These are phyloP conservation scores for Entelurus aequoreus DNA, from an alignment of 2,113 vertebrate species.

Conservation along the genomic window DNA sequence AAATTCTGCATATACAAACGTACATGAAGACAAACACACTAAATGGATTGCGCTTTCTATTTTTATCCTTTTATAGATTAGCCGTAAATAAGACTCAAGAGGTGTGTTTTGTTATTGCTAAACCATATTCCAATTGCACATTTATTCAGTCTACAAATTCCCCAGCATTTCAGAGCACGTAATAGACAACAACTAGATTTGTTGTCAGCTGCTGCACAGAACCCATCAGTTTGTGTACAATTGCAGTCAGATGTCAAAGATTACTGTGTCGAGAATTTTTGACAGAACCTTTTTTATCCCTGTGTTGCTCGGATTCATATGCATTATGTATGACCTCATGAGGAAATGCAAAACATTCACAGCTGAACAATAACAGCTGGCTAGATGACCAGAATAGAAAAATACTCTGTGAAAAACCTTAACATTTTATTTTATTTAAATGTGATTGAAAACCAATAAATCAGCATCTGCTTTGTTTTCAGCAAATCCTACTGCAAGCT, in stretches of 20 bases:
- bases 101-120: slow-evolving; percentile 36
- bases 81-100: slow-evolving; percentile 14
- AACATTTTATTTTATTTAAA: neutral
- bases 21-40: no score
- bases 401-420: neutral
- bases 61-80: no score
- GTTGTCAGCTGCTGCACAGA: slow-evolving; percentile 20
- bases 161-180: slow-evolving; percentile 24
- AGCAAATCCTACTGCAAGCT: slow-evolving; percentile 10
- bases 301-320: neutral
- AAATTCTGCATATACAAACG: no score
- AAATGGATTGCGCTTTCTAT: no score
- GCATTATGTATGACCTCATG: neutral
- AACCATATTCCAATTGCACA: slow-evolving; percentile 34
- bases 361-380: neutral
- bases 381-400: neutral
- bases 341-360: neutral
- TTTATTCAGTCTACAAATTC: slow-evolving; percentile 36
- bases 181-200: slow-evolving; percentile 15
- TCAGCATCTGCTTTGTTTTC: neutral
- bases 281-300: neutral
- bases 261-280: neutral
- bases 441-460: neutral
- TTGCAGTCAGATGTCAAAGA: slow-evolving; percentile 1
- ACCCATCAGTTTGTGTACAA: slow-evolving; percentile 14